These are phyloP conservation scores for Semaprochilodus insignis DNA, from an alignment of 2,797 vertebrate species.

Conservation along the genomic window DNA sequence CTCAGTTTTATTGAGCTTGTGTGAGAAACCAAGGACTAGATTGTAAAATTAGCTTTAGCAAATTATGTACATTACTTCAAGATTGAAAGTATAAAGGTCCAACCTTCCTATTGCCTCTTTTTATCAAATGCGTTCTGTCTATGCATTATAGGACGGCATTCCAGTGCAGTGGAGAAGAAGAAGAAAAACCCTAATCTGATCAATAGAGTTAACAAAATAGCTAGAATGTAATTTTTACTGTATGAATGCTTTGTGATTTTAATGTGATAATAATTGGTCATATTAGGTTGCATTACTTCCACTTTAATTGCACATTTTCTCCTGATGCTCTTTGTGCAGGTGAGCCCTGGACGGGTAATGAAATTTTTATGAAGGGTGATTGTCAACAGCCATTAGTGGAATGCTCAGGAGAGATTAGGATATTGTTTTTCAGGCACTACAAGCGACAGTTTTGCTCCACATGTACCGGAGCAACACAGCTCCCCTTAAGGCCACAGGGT, in stretches of 20 bases:
- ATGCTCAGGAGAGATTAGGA: slow-evolving; percentile 44
- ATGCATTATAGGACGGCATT: too few species aligned
- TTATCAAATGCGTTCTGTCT: too few species aligned
- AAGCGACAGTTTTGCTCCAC: slow-evolving; percentile 43
- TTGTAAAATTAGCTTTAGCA: background rate
- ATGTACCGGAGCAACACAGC: slow-evolving; percentile 36
- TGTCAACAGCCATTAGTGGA: slow-evolving; percentile 49
- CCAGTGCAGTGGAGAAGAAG: background rate
- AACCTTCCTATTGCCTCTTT: too few species aligned
- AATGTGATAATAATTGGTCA: slow-evolving; percentile 25
- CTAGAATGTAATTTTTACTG: background rate
- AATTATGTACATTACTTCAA: background rate
- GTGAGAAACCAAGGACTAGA: background rate
- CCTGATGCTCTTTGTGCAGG: slow-evolving; percentile 36
- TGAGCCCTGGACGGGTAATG: slow-evolving; percentile 38
- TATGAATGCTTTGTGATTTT: slow-evolving; percentile 22
- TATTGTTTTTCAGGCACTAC: slow-evolving; percentile 49
- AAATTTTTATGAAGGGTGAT: slow-evolving; percentile 54
- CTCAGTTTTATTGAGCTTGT: background rate
- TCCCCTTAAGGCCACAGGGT: slow-evolving; percentile 48
- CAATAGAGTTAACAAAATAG: background rate
- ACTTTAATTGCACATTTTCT: slow-evolving; percentile 41
- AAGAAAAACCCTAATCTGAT: background rate
- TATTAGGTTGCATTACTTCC: slow-evolving; percentile 25
- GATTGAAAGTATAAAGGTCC: background rate